Evolutionary conservation across 2,113 vertebrate genomes (phyloP).

Genomic region (Piprites chloris): DNA sequence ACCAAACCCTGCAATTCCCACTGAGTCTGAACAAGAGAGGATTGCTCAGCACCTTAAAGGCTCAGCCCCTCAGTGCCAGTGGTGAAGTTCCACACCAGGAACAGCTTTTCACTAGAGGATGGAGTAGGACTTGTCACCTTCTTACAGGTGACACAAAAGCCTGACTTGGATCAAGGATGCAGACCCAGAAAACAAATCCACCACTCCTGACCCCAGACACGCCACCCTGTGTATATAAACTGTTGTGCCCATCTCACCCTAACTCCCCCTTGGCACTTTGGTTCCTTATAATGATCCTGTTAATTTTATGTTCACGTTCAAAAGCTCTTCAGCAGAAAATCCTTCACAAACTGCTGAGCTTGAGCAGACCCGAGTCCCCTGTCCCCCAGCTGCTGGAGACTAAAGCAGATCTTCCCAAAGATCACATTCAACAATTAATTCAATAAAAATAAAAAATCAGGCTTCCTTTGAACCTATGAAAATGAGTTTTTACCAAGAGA

Average conservation of each 20-base stretch:
- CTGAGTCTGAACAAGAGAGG: not conserved
- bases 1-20: not conserved
- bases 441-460: not conserved
- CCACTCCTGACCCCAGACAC: not conserved
- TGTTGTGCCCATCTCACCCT: not conserved
- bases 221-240: fast-evolving
- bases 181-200: not conserved
- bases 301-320: not conserved
- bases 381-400: not conserved
- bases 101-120: not conserved
- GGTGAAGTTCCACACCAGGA: not conserved
- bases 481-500: not conserved
- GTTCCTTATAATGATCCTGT: not conserved
- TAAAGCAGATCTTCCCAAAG: not conserved
- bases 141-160: not conserved
- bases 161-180: not conserved
- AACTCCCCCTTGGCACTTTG: not conserved
- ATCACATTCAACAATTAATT: not conserved
- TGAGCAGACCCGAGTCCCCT: not conserved
- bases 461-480: not conserved
- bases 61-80: not conserved
- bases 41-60: not conserved
- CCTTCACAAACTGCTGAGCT: not conserved
- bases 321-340: not conserved
- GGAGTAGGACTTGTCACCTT: not conserved